These are phyloP conservation scores for Allochrocebus solatus DNA, from an alignment of 2,797 vertebrate species.

Conservation along the genomic window DNA sequence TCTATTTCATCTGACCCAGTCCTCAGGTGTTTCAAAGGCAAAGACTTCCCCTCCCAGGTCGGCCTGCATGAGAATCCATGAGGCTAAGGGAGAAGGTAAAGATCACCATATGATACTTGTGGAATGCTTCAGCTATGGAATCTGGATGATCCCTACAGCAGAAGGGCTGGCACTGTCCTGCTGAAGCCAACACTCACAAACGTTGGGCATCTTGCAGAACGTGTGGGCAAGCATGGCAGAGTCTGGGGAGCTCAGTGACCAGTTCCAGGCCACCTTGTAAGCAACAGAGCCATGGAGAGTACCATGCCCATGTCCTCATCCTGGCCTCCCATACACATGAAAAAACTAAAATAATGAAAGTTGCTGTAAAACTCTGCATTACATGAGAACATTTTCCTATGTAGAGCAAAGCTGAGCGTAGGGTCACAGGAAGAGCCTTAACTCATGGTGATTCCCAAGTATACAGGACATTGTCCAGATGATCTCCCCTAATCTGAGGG, in stretches of 20 bases:
- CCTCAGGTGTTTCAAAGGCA: not conserved
- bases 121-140: not conserved
- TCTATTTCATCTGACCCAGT: not conserved
- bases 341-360: not conserved
- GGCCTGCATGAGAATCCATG: not conserved
- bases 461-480: not conserved
- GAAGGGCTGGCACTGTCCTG: not conserved
- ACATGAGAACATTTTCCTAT: not conserved
- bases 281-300: not conserved
- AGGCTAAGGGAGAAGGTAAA: not conserved
- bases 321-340: not conserved
- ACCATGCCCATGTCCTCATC: not conserved
- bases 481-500: no score
- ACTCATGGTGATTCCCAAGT: no score
- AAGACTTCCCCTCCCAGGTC: not conserved
- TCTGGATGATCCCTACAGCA: not conserved
- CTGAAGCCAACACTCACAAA: not conserved
- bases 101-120: accelerated
- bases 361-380: not conserved
- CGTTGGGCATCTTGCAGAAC: not conserved
- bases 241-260: accelerated
- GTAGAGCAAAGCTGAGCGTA: not conserved
- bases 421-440: no score
- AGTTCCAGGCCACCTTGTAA: not conserved
- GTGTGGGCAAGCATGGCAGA: not conserved